Conservation (phyloP, 1,140 invertebrate species). For the Plectus sambesii region DNA sequence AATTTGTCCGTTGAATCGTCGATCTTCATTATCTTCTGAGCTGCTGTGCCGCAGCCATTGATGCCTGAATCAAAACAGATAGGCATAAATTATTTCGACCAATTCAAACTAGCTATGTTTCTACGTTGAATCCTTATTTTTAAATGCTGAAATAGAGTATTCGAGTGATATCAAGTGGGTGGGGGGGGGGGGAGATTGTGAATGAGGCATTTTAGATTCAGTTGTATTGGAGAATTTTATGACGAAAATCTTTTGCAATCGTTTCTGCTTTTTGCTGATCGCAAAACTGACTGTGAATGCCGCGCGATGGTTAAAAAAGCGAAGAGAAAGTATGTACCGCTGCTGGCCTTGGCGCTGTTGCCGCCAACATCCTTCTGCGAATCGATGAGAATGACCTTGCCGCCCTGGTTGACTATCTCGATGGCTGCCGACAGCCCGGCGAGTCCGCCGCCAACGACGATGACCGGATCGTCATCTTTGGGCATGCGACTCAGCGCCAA, state of each 20-base stretch:
- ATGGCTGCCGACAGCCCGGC: conserved; percentile 43
- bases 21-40: conserved; percentile 36
- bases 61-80: conserved; percentile 34
- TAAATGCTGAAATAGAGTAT: too few species aligned
- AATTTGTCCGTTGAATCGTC: conserved; percentile 36
- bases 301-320: too few species aligned
- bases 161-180: too few species aligned
- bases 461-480: conserved; percentile 29
- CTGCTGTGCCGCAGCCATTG: conserved; percentile 38
- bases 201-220: too few species aligned
- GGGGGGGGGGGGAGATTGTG: too few species aligned
- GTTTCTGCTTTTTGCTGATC: too few species aligned
- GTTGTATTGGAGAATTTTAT: too few species aligned
- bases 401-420: conserved; percentile 36
- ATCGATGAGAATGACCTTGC: conserved; percentile 40
- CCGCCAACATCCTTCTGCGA: conserved; percentile 43
- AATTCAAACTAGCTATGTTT: too few species aligned
- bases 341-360: conserved; percentile 46
- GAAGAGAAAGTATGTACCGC: conserved; percentile 33
- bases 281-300: too few species aligned
- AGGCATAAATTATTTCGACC: conserved; percentile 1
- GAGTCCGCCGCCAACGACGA: conserved; percentile 45
- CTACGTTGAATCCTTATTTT: too few species aligned
- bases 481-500: conserved; percentile 2
- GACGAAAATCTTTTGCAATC: too few species aligned